Evolutionary conservation across 2,888 invertebrate species (phyloP), one percentile per base, ranked within the genome.

Genomic region (Adelognathus sp.): DNA sequence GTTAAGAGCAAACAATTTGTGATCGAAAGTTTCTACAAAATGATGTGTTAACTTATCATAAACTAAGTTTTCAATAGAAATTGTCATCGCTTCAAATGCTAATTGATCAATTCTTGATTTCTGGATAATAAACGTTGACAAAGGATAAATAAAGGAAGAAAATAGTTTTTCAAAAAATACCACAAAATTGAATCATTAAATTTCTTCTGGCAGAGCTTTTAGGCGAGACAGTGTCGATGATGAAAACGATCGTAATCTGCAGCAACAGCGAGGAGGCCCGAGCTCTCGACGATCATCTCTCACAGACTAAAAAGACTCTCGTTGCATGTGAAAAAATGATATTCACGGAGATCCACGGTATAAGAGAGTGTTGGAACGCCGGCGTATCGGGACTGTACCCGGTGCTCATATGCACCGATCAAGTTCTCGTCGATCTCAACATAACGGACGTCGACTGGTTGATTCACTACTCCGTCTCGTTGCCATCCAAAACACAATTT

Each of bases 401-500:
- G 27, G 90, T 95, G 76, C 90, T 96, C 11, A 92, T 97, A 4
- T 95, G 95, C 84, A 94, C 95, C n/a, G 97, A 97, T 88, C 92
- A 92, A 11, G 93, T 94, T 83, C 91, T 96, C 63, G 92, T 92
- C 0, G 93, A 95, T 81, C 86, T 96, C 66, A 93, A 93, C 74
- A 92, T 96, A 4, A 94, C 93, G 0, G 93, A 95, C 88, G 95
- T 95, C 0, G 92, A 94, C 61, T 92, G 94, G 84, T 90, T 97
- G 29, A 92, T 97, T 14, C 96, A 97, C 88, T 96, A 94, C 90
- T 95, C 96, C 1, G 89, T 97, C 81, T 95, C 96, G 0, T 86
- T 91, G 27, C 91, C 93, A 0, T 95, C 95, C 90, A 94, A 95
- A 60, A 86, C 85, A 0, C 92, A 93, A 86, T 97, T 97, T 88